Evolutionary conservation across 2,113 vertebrate species (phyloP).

Genomic region (Oceanodroma tethys): DNA sequence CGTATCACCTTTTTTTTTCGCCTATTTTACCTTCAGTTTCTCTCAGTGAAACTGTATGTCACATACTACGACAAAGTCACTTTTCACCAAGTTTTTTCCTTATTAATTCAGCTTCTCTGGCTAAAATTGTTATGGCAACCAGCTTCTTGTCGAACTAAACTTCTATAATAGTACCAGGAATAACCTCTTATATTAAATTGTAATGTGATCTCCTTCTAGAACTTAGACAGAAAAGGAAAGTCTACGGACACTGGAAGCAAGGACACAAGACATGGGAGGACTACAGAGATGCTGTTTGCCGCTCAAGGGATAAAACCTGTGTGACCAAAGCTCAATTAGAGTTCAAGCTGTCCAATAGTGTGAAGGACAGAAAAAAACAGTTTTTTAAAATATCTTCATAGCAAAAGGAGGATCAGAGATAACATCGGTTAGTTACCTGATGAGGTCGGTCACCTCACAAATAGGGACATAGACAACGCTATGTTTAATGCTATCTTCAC

Average conservation of each 20-base stretch:
- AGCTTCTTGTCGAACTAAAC: background rate
- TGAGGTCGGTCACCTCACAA: background rate
- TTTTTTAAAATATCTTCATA: background rate
- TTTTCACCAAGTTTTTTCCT: background rate
- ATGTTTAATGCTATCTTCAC: background rate
- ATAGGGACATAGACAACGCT: background rate
- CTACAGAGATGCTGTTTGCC: background rate
- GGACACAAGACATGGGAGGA: background rate
- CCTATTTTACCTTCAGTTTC: background rate
- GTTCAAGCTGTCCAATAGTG: background rate
- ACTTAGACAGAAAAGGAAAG: background rate
- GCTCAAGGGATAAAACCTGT: background rate
- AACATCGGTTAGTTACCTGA: background rate
- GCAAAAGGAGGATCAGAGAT: background rate
- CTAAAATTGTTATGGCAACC: background rate
- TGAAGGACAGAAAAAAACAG: background rate
- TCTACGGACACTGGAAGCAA: background rate
- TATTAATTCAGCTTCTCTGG: background rate
- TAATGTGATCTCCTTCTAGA: background rate
- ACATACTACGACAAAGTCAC: background rate
- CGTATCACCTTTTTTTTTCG: background rate
- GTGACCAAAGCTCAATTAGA: background rate
- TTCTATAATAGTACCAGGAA: background rate
- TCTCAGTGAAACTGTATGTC: background rate
- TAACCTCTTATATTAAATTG: background rate